Base-by-base conservation (phyloP, 53 echinoderm and acorn worm species). In the Astropecten irregularis region DNA sequence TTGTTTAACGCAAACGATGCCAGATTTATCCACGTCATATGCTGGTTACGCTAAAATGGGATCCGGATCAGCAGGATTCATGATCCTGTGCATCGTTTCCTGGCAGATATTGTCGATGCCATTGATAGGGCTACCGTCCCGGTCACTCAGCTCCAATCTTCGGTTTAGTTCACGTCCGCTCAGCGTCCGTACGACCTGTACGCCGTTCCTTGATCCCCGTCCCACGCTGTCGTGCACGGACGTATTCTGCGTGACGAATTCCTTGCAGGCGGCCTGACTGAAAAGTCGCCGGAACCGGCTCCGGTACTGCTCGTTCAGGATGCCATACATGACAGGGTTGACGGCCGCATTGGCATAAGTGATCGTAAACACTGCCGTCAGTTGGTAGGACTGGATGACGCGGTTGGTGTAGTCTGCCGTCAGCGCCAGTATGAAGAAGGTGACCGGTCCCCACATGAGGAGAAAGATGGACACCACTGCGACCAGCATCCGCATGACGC, bases 281-380 rank as follows among this genome's bases (percentile, higher is more conserved):
- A 82, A 88, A 8, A 88, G 46, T 15, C 47, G 30, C 49, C 30
- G 40, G 36, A 88, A 88, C 3, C 35, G 72, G 32, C 63, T 62
- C 35, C 55, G 70, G 33, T 88, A 88, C 62, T 88, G 83, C 44
- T 72, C 83, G 62, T 88, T 88, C 27, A 88, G 49, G 23, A 88
- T 54, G 9, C 88, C 88, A 26, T 88, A 88, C 19, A 88, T 53
- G 7, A 88, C 82, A 2, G 88, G 88, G 44, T 88, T 88, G 2
- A 83, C 18, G 40, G 76, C 88, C 0, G 64, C 31, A 32, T 73
- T 83, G 29, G 82, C 31, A 14, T 63, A 82, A 4, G 77, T 76
- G 18, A 83, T 62, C 14, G 59, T 73, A 13, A 83, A 39, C 25
- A 71, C 64, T 14, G 56, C 42, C 4, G 58, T 83, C 23, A 88